Evolutionary conservation across 37 sponge, comb jelly and placozoan genomes (phyloP), one percentile per base, ranked within the genome.

Genomic region (Amphimedon queenslandica): DNA sequence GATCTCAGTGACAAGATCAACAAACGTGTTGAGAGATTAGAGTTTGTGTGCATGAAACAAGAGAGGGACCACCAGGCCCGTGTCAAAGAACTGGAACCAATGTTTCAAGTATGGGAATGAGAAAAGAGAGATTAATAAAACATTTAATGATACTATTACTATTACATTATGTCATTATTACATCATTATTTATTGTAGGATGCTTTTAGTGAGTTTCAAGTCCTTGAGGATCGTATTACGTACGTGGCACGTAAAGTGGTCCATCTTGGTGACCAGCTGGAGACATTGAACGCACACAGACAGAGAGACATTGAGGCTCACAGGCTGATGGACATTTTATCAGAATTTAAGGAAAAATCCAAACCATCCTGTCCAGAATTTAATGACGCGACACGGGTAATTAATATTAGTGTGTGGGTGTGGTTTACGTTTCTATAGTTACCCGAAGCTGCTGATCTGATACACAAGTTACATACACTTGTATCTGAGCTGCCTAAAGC

Each of bases 251-350:
- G 89, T 38, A 95, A 95, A 68, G 96, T 95, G 72, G 96, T 95
- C n/a, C 91, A 95, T 39, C 80, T 95, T 16, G 96, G 96, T 5
- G 96, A 95, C 76, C 96, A 95, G 73, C 78, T 95, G 86, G 96
- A 95, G 86, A 80, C 82, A 60, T 74, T 84, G 36, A 95, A 95
- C 82, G 58, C 60, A 35, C 60, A 77, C 0, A 69, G 91, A 20
- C 20, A 24, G 42, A 55, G 81, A 43, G 79, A 79, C 30, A 75
- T 85, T 41, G 90, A 91, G 69, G 96, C 96, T 0, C 73, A 64
- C 40, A 72, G 72, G 24, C 71, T 91, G 63, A 84, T 95, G 79
- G 63, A 58, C 1, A 80, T 84, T 42, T 66, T 95, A 23, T 58
- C 35, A 24, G 89, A 89, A 84, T 92, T 92, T 57, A 55, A 78